Percentiles rank a stretch among this genome's conserved stretches.
phyloP scores from a whole-genome alignment of 2,888 invertebrate species.

The Archaeoteleia sp. region DNA sequence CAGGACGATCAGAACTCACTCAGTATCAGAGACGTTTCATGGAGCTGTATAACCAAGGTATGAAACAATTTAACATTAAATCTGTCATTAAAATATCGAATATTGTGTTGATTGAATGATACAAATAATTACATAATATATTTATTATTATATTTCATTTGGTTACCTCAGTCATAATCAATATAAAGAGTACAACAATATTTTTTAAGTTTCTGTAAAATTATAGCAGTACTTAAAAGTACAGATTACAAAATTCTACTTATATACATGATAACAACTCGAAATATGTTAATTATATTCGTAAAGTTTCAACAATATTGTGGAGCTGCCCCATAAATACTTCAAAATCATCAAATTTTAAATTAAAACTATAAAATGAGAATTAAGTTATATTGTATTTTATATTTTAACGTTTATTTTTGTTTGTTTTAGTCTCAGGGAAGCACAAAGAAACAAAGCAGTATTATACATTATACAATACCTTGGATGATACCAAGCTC shows the following conservation, averaged over 20 bases:
- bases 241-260: too few relatives aligned
- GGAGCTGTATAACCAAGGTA: conserved; percentile 96
- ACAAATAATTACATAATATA: conserved; percentile 4
- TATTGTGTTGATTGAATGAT: not conserved
- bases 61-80: conserved; percentile 3
- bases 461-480: conserved; percentile 97
- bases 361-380: too few relatives aligned
- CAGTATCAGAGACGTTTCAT: conserved; percentile 97
- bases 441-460: conserved; percentile 98
- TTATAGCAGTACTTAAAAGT: too few relatives aligned
- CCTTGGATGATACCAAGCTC: conserved; percentile 93
- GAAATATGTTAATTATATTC: too few relatives aligned
- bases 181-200: too few relatives aligned
- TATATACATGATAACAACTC: too few relatives aligned
- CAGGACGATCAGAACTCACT: conserved; percentile 92
- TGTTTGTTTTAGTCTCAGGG: conserved; percentile 84
- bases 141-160: too few relatives aligned
- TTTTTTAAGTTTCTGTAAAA: too few relatives aligned
- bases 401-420: conserved; percentile 3
- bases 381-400: conserved; percentile 4
- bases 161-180: too few relatives aligned
- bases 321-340: too few relatives aligned
- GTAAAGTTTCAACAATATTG: too few relatives aligned
- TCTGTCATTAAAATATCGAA: conserved; percentile 9
- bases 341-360: too few relatives aligned